Base-by-base conservation (phyloP, 2,888 invertebrate genomes). In the Lepidocyrtoides sp. region DNA sequence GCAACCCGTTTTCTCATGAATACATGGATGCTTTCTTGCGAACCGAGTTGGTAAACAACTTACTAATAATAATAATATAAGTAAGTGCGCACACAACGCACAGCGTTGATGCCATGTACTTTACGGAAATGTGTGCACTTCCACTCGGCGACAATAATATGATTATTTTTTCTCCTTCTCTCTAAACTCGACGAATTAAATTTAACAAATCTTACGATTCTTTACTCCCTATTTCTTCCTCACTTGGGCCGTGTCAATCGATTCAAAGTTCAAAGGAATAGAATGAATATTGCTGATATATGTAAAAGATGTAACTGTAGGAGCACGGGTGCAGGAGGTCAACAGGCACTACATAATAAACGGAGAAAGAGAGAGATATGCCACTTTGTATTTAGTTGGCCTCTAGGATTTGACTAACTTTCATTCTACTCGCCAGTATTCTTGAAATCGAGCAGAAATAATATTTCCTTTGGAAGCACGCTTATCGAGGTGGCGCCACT, bases 51-150 rank as follows among this genome's bases (percentile, higher is more conserved):
- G 63, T 29, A 63, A 63, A 72, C 69, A 41, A 72, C 10, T 1
- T 26, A 20, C 41, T 41, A 72, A 66, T 14, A 36, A 36, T 3
- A 69, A 36, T 10, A 72, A 1, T 3, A 10, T 41, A n/a, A n/a
- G n/a, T n/a, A n/a, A n/a, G n/a, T n/a, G n/a, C n/a, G n/a, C n/a
- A n/a, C n/a, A n/a, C n/a, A n/a, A n/a, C n/a, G 41, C 41, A 77
- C 8, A 14, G 44, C 2, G 12, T 17, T n/a, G 5, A 36, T 7
- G 36, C 36, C 36, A 36, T 7, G 20, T 57, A 1, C 20, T 72
- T 72, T 44, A 72, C 41, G 44, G 72, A 44, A 72, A 72, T 72
- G 77, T 77, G 77, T 29, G 51, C 51, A 54, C 14, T 75, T 72
- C 17, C 14, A 66, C 32, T 66, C 32, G 12, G 60, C 26, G 23